Conservation (phyloP, 2,888 invertebrate genomes). For the Brachylomia viminalis region DNA sequence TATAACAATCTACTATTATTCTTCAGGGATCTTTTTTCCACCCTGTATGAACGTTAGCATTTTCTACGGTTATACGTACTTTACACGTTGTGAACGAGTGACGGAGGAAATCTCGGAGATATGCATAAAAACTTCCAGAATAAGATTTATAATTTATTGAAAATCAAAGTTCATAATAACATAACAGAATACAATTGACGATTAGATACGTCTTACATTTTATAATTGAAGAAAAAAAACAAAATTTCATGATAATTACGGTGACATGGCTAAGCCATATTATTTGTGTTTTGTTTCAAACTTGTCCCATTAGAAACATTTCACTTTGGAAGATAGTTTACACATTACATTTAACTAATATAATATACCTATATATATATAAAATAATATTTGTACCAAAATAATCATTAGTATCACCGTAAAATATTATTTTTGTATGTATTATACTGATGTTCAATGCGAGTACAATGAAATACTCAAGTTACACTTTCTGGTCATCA, state of each 20-base stretch:
- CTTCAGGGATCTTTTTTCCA: no score
- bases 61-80: neutral
- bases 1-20: no score
- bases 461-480: neutral
- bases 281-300: conserved; percentile 14
- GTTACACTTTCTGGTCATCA: neutral
- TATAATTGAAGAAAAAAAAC: conserved; percentile 19
- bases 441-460: conserved; percentile 25
- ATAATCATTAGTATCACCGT: conserved; percentile 60
- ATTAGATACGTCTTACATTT: conserved; percentile 44
- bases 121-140: conserved; percentile 21
- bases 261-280: conserved; percentile 28
- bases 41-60: neutral
- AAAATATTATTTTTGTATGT: conserved; percentile 53
- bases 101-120: no score
- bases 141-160: conserved; percentile 36
- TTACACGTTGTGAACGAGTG: neutral
- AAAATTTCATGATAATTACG: conserved; percentile 28
- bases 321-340: conserved; percentile 57
- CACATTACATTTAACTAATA: conserved; percentile 54
- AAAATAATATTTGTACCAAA: conserved; percentile 67
- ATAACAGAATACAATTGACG: conserved; percentile 54
- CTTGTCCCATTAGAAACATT: conserved; percentile 60
- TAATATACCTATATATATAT: conserved; percentile 60
- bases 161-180: conserved; percentile 43